phyloP scores from a whole-genome alignment of 2,797 vertebrate species.

The Tenualosa ilisha region DNA sequence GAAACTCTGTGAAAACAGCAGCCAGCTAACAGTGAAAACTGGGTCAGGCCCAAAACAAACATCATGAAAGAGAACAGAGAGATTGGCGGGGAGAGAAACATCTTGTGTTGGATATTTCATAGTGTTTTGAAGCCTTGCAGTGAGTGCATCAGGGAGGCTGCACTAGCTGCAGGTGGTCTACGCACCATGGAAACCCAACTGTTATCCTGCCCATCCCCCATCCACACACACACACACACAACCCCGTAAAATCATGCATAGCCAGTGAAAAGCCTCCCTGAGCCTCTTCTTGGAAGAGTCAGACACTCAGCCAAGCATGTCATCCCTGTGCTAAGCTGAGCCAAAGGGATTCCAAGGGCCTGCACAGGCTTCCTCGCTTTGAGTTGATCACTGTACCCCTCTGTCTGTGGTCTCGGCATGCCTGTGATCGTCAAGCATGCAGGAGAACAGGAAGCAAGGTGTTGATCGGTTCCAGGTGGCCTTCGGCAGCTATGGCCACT shows the following conservation, averaged over 20 bases:
- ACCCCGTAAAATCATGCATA: not conserved
- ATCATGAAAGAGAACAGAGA: not conserved
- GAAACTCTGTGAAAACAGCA: slow-evolving; percentile 9
- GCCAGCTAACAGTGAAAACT: not conserved
- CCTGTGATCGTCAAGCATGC: slow-evolving; percentile 6
- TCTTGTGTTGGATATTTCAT: slow-evolving; percentile 19
- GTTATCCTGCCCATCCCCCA: not conserved
- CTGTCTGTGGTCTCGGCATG: not conserved
- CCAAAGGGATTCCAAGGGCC: not conserved
- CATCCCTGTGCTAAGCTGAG: slow-evolving; percentile 13
- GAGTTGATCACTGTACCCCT: not conserved
- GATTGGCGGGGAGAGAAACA: not conserved
- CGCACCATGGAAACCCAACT: not conserved
- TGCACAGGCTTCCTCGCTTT: not conserved
- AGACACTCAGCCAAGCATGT: slow-evolving; percentile 7
- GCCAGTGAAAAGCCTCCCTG: not conserved
- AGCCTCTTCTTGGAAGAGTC: not conserved
- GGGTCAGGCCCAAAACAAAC: slow-evolving; percentile 21
- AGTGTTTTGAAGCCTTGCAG: not conserved
- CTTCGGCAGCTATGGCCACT: not conserved
- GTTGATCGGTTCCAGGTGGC: not conserved
- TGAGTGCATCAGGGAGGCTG: not conserved
- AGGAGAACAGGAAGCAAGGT: not conserved
- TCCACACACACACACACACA: slow-evolving; percentile 1
- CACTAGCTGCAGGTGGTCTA: not conserved